phyloP scores from a whole-genome alignment of 2,888 invertebrate genomes.

The Dynastes hyllus region DNA sequence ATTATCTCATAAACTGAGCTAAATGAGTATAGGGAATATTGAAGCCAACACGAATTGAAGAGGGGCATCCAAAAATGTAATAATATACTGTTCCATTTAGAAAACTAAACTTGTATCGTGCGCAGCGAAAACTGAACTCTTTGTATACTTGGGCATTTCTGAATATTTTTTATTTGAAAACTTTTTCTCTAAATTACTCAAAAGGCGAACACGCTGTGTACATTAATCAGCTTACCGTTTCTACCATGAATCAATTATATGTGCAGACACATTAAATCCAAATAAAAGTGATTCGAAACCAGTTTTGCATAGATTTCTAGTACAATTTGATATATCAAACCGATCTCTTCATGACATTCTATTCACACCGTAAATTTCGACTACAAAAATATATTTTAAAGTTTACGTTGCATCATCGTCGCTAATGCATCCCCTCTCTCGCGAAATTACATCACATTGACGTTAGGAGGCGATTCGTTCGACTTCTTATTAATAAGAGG shows the following conservation, averaged over 20 bases:
- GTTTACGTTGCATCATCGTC: background rate
- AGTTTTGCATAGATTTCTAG: too few species aligned
- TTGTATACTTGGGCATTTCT: too few species aligned
- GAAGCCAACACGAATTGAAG: too few species aligned
- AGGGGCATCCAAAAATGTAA: too few species aligned
- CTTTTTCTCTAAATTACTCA: too few species aligned
- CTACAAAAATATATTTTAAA: background rate
- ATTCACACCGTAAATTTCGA: constrained; percentile 13
- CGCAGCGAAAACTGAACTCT: too few species aligned
- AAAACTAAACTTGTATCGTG: too few species aligned
- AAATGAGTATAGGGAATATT: too few species aligned
- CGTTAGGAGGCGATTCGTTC: constrained; percentile 14
- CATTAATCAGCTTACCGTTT: background rate
- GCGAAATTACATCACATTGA: constrained; percentile 28
- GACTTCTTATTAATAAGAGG: constrained; percentile 27
- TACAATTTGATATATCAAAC: background rate
- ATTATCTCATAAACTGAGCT: too few species aligned
- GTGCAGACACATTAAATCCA: background rate
- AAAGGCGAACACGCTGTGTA: too few species aligned
- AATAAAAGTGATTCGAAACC: background rate
- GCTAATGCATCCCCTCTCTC: background rate
- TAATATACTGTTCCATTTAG: too few species aligned
- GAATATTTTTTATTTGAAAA: too few species aligned
- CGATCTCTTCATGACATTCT: constrained; percentile 3
- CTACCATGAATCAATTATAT: background rate